These are phyloP conservation scores for Corythaeola cristata DNA, from an alignment of 2,113 vertebrate genomes.

Conservation along the genomic window DNA sequence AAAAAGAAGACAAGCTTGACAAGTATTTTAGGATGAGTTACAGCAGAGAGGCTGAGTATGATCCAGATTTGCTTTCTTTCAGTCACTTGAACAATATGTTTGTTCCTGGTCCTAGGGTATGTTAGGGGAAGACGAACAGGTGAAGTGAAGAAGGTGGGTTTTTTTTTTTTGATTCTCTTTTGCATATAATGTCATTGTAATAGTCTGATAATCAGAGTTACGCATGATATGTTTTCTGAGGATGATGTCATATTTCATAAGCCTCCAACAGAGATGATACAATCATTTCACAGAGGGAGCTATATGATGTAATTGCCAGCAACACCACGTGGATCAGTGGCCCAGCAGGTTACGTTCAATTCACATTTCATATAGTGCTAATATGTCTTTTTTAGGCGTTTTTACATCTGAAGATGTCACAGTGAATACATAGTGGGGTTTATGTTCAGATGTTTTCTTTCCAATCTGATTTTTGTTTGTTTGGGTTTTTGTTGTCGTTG, in stretches of 20 bases:
- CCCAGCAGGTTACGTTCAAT: slow-evolving; percentile 32
- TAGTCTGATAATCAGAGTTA: neutral
- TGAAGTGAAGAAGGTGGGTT: neutral
- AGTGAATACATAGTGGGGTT: neutral
- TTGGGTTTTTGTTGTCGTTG: too few relatives aligned
- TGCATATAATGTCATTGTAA: neutral
- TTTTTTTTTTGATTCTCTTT: neutral
- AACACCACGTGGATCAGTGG: neutral
- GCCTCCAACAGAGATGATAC: slow-evolving; percentile 39
- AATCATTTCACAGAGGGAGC: slow-evolving; percentile 38
- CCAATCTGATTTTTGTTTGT: neutral
- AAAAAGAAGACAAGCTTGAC: neutral
- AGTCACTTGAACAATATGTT: neutral
- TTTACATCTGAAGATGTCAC: neutral
- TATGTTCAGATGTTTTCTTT: neutral
- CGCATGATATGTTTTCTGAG: slow-evolving; percentile 6
- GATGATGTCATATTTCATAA: slow-evolving; percentile 64
- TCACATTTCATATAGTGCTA: neutral
- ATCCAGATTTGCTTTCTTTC: neutral
- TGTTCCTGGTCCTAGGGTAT: neutral
- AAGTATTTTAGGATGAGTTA: neutral
- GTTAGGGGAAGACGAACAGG: neutral
- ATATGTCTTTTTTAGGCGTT: neutral
- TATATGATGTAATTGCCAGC: slow-evolving; percentile 46
- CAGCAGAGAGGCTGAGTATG: neutral